phyloP scores from a whole-genome alignment of 2,888 invertebrate genomes.

The Tortricodes alternella region DNA sequence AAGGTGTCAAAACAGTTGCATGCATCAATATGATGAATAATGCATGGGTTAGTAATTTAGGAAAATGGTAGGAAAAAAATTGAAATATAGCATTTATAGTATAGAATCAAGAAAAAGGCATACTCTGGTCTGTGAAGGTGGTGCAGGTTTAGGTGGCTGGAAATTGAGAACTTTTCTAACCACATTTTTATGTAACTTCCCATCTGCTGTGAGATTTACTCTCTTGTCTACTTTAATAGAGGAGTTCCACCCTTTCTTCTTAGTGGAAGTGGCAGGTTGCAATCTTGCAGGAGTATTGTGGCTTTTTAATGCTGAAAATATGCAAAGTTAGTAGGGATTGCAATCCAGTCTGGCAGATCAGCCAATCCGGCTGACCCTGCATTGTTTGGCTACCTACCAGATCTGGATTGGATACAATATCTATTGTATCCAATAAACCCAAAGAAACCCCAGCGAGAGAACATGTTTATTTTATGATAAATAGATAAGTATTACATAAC shows the following conservation, averaged over 20 bases:
- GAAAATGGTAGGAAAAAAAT: not conserved
- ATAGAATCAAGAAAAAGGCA: conserved; percentile 2
- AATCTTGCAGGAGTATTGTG: conserved; percentile 45
- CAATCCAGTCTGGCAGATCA: not conserved
- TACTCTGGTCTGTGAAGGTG: conserved; percentile 19
- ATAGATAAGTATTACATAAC: too few species aligned
- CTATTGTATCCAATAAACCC: too few species aligned
- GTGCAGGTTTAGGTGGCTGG: conserved; percentile 50
- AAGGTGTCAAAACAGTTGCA: too few species aligned
- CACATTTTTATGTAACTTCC: conserved; percentile 53
- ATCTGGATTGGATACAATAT: too few species aligned
- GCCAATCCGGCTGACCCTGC: not conserved
- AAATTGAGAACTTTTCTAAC: conserved; percentile 71
- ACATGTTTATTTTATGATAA: too few species aligned
- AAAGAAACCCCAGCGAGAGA: too few species aligned
- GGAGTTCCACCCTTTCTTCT: conserved; percentile 68
- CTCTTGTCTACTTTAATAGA: conserved; percentile 66
- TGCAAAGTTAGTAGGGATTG: not conserved
- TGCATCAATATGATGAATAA: too few species aligned
- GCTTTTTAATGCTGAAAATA: conserved; percentile 52
- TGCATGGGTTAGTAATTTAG: too few species aligned
- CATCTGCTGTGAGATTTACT: conserved; percentile 56
- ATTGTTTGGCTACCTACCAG: too few species aligned
- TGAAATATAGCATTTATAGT: not conserved
- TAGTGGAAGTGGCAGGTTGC: conserved; percentile 45